phyloP scores from a whole-genome alignment of 2,888 invertebrate species.

The Serripes groenlandicus region DNA sequence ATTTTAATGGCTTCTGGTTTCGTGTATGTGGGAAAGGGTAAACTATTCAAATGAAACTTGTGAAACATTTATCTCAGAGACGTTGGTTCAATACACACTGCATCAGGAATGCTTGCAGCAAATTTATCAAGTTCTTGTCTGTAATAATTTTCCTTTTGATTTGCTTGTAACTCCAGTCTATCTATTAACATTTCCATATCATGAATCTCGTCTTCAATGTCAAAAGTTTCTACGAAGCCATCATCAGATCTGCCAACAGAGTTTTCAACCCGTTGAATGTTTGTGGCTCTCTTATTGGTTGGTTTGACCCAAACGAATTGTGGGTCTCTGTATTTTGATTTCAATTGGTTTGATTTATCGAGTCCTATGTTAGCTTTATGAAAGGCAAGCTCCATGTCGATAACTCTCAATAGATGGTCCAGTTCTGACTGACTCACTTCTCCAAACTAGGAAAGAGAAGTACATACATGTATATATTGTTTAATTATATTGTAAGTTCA shows the following conservation, averaged over 20 bases:
- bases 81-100: constrained; percentile 68
- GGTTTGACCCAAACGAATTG: constrained; percentile 8
- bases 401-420: constrained; percentile 66
- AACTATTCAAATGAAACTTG: too few relatives aligned
- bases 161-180: constrained; percentile 61
- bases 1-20: too few relatives aligned
- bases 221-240: constrained; percentile 18
- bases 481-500: too few relatives aligned
- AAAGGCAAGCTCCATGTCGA: constrained; percentile 71
- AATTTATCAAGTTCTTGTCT: constrained; percentile 58
- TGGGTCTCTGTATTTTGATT: constrained; percentile 20
- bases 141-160: constrained; percentile 52
- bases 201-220: constrained; percentile 62
- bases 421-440: constrained; percentile 64
- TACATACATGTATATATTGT: too few relatives aligned
- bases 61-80: constrained; percentile 26
- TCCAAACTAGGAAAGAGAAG: too few relatives aligned
- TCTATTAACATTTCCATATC: constrained; percentile 54
- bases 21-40: too few relatives aligned
- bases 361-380: constrained; percentile 58
- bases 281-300: constrained; percentile 52
- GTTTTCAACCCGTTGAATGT: constrained; percentile 31
- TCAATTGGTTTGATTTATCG: neutral
- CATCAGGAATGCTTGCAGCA: constrained; percentile 65
- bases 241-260: neutral